Evolutionary conservation across 2,888 invertebrate genomes (phyloP), one percentile per base, ranked within the genome.

Genomic region (Odontomyia ornata): DNA sequence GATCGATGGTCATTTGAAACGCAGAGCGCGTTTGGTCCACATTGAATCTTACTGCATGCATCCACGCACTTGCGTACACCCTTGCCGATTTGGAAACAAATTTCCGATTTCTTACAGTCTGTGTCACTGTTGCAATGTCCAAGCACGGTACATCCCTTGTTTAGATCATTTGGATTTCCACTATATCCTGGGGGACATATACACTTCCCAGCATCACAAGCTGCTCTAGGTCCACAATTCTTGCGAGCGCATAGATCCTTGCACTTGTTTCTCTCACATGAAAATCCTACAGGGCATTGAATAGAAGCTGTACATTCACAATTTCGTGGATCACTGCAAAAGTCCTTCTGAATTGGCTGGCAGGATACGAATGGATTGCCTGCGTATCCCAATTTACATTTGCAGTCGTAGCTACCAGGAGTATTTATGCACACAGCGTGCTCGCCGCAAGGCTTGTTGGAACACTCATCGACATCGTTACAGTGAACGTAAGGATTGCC

Each of bases 371-470:
- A 96, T 0, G 97, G 96, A 89, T 97, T 96, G 67, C 96, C 96
- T 77, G 92, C 92, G 84, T 91, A 93, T 69, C 92, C 92, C 79
- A 93, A 93, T 83, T 93, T 92, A 84, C 98, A 98, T 56, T 93
- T 91, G 85, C 98, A 98, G 84, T 95, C 95, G 84, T 92, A 97
- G 82, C 93, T 92, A 75, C 97, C 97, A 15, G 93, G 91, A 0
- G 94, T 94, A 84, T 98, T 97, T 80, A 96, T 93, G 83, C 98
- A 98, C 60, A 93, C 92, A 0, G 97, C 96, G 84, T 95, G 94
- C 82, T 91, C 89, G 7, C 94, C 95, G 83, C 95, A 95, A 0
- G 94, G 94, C 82, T 92, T 92, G 80, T 91, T 91, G 78, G 88
- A 89, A 83, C 95, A 96, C 87, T 96, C 95, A 83, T 96, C 92